A percentile compares a stretch with the other conserved stretches of the same genome.
Conservation (phyloP, 1,140 invertebrate genomes). For the Limonius californicus region DNA sequence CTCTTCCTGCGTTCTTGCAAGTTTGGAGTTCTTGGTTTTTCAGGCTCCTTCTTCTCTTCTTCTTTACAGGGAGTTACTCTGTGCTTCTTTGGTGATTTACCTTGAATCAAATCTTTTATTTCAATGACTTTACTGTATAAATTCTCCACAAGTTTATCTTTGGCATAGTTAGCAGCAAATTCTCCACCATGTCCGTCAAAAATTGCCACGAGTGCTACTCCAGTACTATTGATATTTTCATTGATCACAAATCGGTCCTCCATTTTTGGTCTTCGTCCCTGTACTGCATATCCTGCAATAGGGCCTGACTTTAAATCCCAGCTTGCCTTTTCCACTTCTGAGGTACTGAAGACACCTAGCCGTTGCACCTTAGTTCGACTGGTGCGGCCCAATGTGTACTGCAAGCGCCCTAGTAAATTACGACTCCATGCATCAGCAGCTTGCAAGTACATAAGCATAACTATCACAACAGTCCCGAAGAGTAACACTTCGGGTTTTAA, state of each 20-base stretch:
- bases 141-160: conserved; percentile 74
- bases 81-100: conserved; percentile 50
- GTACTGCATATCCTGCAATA: conserved; percentile 82
- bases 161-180: conserved; percentile 88
- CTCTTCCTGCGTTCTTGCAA: conserved; percentile 57
- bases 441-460: conserved; percentile 73
- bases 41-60: conserved; percentile 49
- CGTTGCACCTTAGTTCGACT: conserved; percentile 52
- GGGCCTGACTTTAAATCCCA: conserved; percentile 74
- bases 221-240: conserved; percentile 69
- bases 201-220: conserved; percentile 82
- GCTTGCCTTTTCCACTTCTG: conserved; percentile 58
- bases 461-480: conserved; percentile 60
- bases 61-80: conserved; percentile 38
- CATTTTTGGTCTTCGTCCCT: conserved; percentile 85
- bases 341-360: conserved; percentile 53
- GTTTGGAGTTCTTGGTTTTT: conserved; percentile 41
- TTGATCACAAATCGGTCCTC: conserved; percentile 87
- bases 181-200: conserved; percentile 95
- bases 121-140: conserved; percentile 71
- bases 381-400: conserved; percentile 60
- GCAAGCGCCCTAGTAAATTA: conserved; percentile 66
- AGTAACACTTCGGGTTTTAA: conserved; percentile 71
- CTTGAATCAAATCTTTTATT: conserved; percentile 63
- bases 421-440: conserved; percentile 74